Evolutionary conservation across 2,888 invertebrate species (phyloP), one percentile per base, ranked within the genome.

Genomic region (Scrobipalpa atriplicella): DNA sequence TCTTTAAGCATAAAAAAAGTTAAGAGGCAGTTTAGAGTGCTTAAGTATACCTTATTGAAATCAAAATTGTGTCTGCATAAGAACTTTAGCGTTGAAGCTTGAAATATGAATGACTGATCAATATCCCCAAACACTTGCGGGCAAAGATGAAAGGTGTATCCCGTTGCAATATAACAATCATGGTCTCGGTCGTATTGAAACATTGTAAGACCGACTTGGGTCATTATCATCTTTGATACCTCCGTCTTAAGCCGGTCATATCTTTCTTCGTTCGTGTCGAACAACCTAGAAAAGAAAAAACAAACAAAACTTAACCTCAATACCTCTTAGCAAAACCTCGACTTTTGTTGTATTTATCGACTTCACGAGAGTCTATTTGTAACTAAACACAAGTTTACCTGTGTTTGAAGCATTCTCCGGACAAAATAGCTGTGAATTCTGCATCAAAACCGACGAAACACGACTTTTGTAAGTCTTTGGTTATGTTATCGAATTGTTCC

Each of bases 11-110:
- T n/a, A 29, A 29, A 29, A 29, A 29, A 3, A 29, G 29, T 29
- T 29, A 39, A 39, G 1, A 11, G 5, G 5, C 8, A 11, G 52
- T 6, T 6, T 36, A 36, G 21, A 41, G 21, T 18, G 51, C 77
- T 76, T n/a, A n/a, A n/a, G n/a, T n/a, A n/a, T 91, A 96, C 96
- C 94, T 96, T 96, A 83, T 96, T 96, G 79, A 96, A 97, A 86
- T 97, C 94, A 84, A 96, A 95, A 29, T 94, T 93, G 78, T 95
- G 90, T 64, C 80, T 81, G 73, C 93, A 92, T 43, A 96, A 87
- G 82, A 96, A 97, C 67, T 94, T 93, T 13, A 95, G 76, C 3
- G 95, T 93, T 0, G 94, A 94, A 0, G 94, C 93, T 87, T 96
- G 95, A 76, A 95, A 95, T 56, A 92, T 86, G 78, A 95, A 94